Evolutionary conservation across 2,797 vertebrate species (phyloP), one percentile per base, ranked within the genome.

Genomic region (Cryptoblepharus egeriae): DNA sequence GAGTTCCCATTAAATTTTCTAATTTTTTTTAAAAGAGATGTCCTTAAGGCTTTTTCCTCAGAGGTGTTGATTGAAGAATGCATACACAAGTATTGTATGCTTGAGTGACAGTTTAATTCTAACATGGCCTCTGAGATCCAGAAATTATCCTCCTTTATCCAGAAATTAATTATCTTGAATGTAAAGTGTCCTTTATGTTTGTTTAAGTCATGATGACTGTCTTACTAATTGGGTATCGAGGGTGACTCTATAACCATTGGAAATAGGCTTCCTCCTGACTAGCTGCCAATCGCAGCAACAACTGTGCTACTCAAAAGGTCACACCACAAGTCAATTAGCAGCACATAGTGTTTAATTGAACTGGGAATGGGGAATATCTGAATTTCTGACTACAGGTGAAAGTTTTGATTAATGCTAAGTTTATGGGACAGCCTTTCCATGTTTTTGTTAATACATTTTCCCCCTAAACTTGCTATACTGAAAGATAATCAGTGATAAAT

Each of bases 91-190:
- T 92, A 75, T 30, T 87, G 87, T 60, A 60, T 60, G 39, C 64
- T 68, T 79, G 79, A 81, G 85, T 64, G 69, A 60, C n/a, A 71
- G 79, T 83, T 68, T 78, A 71, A 65, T 55, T 84, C 30, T 49
- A 61, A 64, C 64, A 49, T 52, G 77, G 78, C 81, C 83, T 91
- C 70, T 45, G 69, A 89, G 87, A 89, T 86, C n/a, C n/a, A n/a
- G n/a, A n/a, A n/a, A n/a, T n/a, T n/a, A n/a, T n/a, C n/a, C n/a
- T n/a, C n/a, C n/a, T 67, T 78, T 90, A 88, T 87, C 76, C 57
- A 73, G 80, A 88, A 90, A 92, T 89, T 89, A 88, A 93, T 91
- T 86, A 76, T 0, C 1, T 45, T 81, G 37, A 52, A 72, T 86
- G 8, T 0, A 28, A 92, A 80, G 81, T 0, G 0, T 3, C 30